phyloP scores from a whole-genome alignment of 2,113 vertebrate genomes.

The Zeus faber region DNA sequence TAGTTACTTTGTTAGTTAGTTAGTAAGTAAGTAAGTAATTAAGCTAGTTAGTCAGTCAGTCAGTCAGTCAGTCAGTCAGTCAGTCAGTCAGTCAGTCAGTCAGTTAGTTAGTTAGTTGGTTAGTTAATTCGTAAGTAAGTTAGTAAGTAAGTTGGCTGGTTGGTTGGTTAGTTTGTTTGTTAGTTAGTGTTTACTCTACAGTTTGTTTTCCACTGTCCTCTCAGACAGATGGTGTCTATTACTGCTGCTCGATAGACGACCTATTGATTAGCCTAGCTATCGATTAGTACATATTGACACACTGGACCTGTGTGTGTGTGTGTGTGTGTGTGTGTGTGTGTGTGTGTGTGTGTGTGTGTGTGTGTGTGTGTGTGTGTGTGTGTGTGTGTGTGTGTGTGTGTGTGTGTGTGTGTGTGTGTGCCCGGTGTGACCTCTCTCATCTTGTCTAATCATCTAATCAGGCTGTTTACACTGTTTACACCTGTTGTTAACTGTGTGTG shows the following conservation, averaged over 20 bases:
- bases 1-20: too few species aligned
- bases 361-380: neutral
- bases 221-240: neutral
- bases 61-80: neutral
- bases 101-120: neutral
- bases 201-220: neutral
- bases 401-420: neutral
- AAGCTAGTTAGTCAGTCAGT: too few species aligned
- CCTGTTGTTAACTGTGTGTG: neutral
- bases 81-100: neutral
- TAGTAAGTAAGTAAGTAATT: too few species aligned
- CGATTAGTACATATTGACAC: neutral
- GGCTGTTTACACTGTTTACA: neutral
- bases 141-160: too few species aligned
- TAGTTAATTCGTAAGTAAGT: too few species aligned
- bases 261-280: neutral
- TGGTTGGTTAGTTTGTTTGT: too few species aligned
- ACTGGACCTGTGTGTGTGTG: neutral
- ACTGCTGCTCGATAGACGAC: neutral
- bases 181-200: neutral
- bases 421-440: neutral
- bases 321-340: conserved; percentile 5
- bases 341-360: conserved; percentile 2
- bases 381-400: neutral
- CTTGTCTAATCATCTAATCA: too few species aligned